Percentiles rank a stretch among this genome's conserved stretches.
Conservation (phyloP, 2,113 vertebrate genomes). For the Dendropsophus ebraccatus region DNA sequence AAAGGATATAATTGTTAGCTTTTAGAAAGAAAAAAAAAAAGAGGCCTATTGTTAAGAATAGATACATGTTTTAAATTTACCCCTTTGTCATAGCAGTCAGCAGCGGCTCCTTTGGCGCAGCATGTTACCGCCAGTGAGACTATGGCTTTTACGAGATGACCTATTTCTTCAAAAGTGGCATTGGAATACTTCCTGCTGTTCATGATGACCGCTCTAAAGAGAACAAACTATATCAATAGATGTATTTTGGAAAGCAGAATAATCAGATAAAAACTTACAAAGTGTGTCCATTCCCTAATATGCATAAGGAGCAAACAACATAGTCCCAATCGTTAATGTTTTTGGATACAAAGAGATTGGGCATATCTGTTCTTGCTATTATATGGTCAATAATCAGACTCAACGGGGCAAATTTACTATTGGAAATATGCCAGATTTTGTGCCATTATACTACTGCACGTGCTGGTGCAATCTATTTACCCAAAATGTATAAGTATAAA, state of each 20-base stretch:
- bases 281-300: background rate
- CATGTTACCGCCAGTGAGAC: slow-evolving; percentile 72
- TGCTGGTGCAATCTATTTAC: no score
- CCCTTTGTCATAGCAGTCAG: slow-evolving; percentile 71
- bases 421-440: no score
- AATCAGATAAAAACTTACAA: background rate
- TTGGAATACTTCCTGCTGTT: slow-evolving; percentile 77
- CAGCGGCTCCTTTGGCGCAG: slow-evolving; percentile 62
- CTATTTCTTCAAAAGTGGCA: slow-evolving; percentile 72
- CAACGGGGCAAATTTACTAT: no score
- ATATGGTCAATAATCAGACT: background rate
- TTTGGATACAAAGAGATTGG: background rate
- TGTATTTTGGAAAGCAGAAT: slow-evolving; percentile 1
- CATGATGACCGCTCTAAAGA: slow-evolving; percentile 67
- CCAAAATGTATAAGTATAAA: no score
- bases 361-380: no score
- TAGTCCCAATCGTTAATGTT: background rate
- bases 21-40: background rate
- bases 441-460: no score
- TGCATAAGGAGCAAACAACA: background rate
- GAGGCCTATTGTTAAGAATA: background rate
- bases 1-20: background rate
- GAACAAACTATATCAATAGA: background rate
- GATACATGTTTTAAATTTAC: slow-evolving; percentile 61
- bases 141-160: slow-evolving; percentile 66